Evolutionary conservation across 2,113 vertebrate genomes (phyloP), one percentile per base, ranked within the genome.

Genomic region (Arenaria interpres): DNA sequence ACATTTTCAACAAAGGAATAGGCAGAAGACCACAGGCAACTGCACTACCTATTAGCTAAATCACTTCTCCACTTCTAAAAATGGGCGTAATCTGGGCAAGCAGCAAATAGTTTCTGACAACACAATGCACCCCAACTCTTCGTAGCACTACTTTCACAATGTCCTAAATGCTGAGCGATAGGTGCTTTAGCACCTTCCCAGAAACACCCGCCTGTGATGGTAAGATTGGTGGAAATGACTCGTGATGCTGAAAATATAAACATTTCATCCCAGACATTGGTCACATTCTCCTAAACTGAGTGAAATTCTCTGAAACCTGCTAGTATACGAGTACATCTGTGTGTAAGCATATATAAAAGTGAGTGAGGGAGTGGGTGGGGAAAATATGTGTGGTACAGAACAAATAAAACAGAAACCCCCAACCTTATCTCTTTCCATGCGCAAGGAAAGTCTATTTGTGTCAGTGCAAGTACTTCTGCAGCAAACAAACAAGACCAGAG

Each of bases 331-430:
- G 75, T 89, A 92, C 73, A 68, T 82, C 57, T 92, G 12, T 82
- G 77, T 91, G 71, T 43, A 60, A 94, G 76, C 45, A 51, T n/a
- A 60, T 94, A 64, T 60, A 85, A 92, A 89, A 90, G 90, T 30
- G 62, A 94, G 79, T 6, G 62, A 96, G 43, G 56, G 89, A 76
- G 97, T 97, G 89, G 97, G 96, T 95, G 96, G 97, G 95, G 97
- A 50, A 97, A 97, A 80, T 87, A 84, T 96, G 41, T 92, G 91
- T 94, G 95, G 95, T 87, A 77, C 16, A 92, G 89, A 93, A 78
- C 64, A 89, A 90, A 96, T 77, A 82, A 91, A 96, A 75, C 60
- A 97, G 94, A 96, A 97, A 97, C 78, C 74, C 89, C 94, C 92
- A 90, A 90, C 62, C 69, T 93, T 74, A 78, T 89, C 91, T 95